Evolutionary conservation across 2,888 invertebrate species (phyloP).

Genomic region (Synergus umbraculus): DNA sequence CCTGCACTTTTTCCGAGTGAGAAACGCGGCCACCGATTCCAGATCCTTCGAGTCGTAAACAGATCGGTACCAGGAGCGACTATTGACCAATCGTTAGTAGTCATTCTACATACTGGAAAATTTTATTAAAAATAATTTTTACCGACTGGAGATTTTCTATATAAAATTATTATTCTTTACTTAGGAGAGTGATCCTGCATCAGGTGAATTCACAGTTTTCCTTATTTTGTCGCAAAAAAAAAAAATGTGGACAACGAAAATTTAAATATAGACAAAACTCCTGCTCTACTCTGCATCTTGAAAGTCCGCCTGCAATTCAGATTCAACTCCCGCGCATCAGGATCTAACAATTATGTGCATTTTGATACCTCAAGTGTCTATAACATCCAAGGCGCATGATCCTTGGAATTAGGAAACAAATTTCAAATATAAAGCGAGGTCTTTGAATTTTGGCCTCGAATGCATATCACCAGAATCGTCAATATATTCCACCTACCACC

Average conservation of each 20-base stretch:
- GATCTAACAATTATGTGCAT: constrained; percentile 47
- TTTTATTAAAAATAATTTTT: no score
- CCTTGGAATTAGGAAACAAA: background rate
- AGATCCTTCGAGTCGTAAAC: constrained; percentile 45
- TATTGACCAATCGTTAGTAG: background rate
- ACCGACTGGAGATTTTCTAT: no score
- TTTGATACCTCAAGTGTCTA: constrained; percentile 36
- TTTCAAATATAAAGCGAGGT: constrained; percentile 17
- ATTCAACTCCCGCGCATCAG: constrained; percentile 46
- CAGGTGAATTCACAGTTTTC: background rate
- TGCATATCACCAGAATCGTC: constrained; percentile 20
- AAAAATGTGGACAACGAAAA: background rate
- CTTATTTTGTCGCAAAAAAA: background rate
- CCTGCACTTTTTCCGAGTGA: constrained; percentile 42
- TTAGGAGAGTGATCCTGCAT: background rate
- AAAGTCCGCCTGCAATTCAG: constrained; percentile 45
- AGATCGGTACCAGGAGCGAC: constrained; percentile 7
- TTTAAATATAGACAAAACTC: constrained; percentile 37
- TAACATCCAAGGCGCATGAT: constrained; percentile 4
- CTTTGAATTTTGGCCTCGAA: constrained; percentile 34
- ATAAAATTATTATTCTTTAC: no score
- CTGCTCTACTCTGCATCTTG: constrained; percentile 36
- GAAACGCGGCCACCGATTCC: constrained; percentile 43
- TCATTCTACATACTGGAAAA: background rate
- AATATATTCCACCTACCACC: constrained; percentile 30